Percentiles rank a stretch among this genome's conserved stretches.
Conservation (phyloP, 1,140 invertebrate genomes). For the Lerema accius region DNA sequence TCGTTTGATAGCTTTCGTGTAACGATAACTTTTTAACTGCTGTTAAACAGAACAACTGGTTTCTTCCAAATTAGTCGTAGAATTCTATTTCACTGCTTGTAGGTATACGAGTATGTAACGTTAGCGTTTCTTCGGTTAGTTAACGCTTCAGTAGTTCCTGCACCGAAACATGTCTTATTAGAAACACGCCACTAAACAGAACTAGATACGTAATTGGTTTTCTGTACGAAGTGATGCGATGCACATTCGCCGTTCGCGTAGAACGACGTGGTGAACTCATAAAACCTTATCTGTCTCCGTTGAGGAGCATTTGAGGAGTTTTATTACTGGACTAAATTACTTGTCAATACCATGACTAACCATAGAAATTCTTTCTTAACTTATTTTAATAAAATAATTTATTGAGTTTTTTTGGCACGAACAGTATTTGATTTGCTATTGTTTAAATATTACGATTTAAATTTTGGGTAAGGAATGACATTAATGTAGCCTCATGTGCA, state of each 20-base stretch:
- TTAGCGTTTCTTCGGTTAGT: not conserved
- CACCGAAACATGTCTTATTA: conserved; percentile 5
- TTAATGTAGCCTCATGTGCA: too few relatives aligned
- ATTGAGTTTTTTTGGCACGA: too few relatives aligned
- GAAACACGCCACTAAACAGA: conserved; percentile 48
- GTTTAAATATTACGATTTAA: too few relatives aligned
- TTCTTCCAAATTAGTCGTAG: too few relatives aligned
- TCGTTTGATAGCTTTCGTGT: too few relatives aligned
- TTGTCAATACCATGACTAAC: not conserved
- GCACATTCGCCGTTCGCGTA: conserved; percentile 67
- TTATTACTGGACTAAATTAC: conserved; percentile 19
- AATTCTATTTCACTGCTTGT: too few relatives aligned
- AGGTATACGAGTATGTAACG: not conserved
- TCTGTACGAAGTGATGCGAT: conserved; percentile 65
- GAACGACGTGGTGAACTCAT: conserved; percentile 76
- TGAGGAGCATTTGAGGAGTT: conserved; percentile 46
- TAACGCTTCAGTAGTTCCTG: not conserved
- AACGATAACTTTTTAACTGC: too few relatives aligned
- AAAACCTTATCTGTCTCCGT: conserved; percentile 80
- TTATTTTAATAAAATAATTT: too few relatives aligned
- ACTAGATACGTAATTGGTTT: conserved; percentile 54
- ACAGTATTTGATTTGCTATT: too few relatives aligned
- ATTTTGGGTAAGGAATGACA: too few relatives aligned
- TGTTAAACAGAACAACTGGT: too few relatives aligned
- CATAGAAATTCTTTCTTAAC: too few relatives aligned